A percentile compares a stretch with the other conserved stretches of the same genome.
These are phyloP conservation scores for Loxodonta africana DNA, from an alignment of 2,113 vertebrate genomes.

Conservation along the genomic window DNA sequence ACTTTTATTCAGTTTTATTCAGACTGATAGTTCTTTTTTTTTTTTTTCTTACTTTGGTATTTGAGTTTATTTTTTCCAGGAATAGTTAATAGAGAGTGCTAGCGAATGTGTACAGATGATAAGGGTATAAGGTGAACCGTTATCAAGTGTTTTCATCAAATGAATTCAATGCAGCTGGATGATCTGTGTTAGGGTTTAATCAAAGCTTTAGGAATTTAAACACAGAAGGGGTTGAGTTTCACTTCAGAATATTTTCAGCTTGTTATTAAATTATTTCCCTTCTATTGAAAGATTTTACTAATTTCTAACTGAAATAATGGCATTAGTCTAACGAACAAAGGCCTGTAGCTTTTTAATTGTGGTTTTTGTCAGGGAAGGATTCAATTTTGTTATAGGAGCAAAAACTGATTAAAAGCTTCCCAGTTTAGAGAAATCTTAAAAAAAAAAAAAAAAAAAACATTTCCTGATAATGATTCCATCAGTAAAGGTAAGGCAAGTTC, in stretches of 20 bases:
- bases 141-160: slow-evolving; percentile 73
- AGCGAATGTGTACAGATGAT: background rate
- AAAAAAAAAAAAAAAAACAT: background rate
- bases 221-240: slow-evolving; percentile 53
- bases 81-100: background rate
- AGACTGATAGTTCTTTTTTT: background rate
- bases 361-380: background rate
- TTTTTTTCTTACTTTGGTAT: background rate
- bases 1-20: slow-evolving; percentile 57
- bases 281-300: slow-evolving; percentile 50
- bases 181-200: slow-evolving; percentile 69
- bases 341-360: background rate
- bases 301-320: slow-evolving; percentile 48
- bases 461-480: slow-evolving; percentile 18
- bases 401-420: slow-evolving; percentile 55
- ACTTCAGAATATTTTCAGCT: slow-evolving; percentile 41
- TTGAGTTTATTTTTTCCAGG: slow-evolving; percentile 70
- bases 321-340: slow-evolving; percentile 18
- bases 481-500: background rate
- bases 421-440: slow-evolving; percentile 8
- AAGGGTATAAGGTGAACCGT: slow-evolving; percentile 32
- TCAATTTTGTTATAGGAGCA: slow-evolving; percentile 29
- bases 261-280: slow-evolving; percentile 21
- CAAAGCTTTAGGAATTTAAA: slow-evolving; percentile 63
- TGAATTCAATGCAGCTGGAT: slow-evolving; percentile 65